Evolutionary conservation across 2,113 vertebrate species (phyloP).

Genomic region (Pelvicachromis taeniatus): DNA sequence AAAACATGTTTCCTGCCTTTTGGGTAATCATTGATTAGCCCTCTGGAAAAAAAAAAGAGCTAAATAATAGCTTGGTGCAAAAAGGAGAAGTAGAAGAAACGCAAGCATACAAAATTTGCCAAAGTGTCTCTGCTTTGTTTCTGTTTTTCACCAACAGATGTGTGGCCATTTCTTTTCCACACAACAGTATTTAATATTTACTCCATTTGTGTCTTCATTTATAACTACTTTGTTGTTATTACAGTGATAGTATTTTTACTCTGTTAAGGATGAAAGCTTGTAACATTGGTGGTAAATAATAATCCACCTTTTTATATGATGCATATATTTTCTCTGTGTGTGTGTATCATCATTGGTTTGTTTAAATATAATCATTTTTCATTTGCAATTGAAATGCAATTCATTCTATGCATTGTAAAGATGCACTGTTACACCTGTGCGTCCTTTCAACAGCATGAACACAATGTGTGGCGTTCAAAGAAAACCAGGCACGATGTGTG

Average conservation of each 20-base stretch:
- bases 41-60: neutral
- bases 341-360: neutral
- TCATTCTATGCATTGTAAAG: neutral
- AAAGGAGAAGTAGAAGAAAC: neutral
- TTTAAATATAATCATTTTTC: neutral
- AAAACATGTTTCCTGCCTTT: conserved; percentile 9
- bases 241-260: neutral
- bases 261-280: neutral
- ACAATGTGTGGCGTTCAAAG: neutral
- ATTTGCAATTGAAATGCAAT: neutral
- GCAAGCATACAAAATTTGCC: neutral
- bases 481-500: neutral
- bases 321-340: neutral
- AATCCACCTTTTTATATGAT: neutral
- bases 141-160: neutral
- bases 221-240: neutral
- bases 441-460: neutral
- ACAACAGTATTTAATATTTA: neutral
- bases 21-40: neutral
- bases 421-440: neutral
- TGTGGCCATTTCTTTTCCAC: neutral
- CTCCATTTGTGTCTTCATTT: neutral
- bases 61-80: neutral
- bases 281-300: neutral
- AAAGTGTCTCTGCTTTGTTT: neutral